Base-by-base conservation (phyloP, 2,797 vertebrate species). In the Potorous gilbertii region DNA sequence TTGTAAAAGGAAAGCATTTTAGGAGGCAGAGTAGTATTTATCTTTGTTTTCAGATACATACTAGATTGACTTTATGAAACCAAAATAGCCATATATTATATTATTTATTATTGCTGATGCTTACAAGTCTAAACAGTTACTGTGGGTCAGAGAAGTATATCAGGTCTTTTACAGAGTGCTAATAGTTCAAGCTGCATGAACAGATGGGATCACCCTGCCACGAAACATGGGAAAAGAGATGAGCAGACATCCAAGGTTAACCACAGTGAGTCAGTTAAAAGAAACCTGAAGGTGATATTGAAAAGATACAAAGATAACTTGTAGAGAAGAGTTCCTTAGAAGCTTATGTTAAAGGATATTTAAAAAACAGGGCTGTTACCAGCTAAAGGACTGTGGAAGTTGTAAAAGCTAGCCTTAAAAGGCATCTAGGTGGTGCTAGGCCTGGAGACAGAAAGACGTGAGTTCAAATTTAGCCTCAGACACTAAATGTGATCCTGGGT, bases 1-100 rank as follows among this genome's bases (percentile, higher is more conserved):
- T 55, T 90, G 34, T 55, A 34, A 91, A 81, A n/a, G 14, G n/a
- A 90, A 14, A 66, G 55, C 40, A 91, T 66, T 95, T 94, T 87
- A 55, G 52, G 24, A 10, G 24, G 81, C 59, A 31, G 59, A 92
- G 54, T 90, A 54, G 62, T 4, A 52, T 5, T 29, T 3, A 12
- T 91, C n/a, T 34, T 27, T 50, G 62, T 52, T 91, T 87, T 81
- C 9, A 55, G 57, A 56, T 55, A 31, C 3, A 40, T 21, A 46
- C 0, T 81, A 46, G n/a, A 81, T 8, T 46, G 8, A 81, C 40
- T 81, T 81, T 46, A 46, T 81, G 46, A 81, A 81, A 46, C 40
- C 3, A 12, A 46, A 66, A 66, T 66, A 66, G 14, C 14, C 31
- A 66, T 66, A 18, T 66, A 18, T n/a, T n/a, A 14, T 14, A 34